These are phyloP conservation scores for Malacosoma neustria DNA, from an alignment of 2,888 invertebrate genomes.

Conservation along the genomic window DNA sequence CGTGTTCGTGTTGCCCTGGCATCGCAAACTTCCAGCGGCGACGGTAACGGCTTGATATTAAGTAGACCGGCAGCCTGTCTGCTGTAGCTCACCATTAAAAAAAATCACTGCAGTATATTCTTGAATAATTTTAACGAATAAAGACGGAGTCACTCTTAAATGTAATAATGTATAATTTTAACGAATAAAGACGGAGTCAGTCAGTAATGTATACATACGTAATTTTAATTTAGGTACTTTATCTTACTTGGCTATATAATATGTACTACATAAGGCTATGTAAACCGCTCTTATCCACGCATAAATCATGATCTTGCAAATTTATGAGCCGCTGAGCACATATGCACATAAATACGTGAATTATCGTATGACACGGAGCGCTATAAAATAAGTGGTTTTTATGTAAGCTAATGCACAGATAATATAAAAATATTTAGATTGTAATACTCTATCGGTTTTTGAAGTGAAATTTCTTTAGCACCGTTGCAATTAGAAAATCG, in stretches of 20 bases:
- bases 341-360: conserved; percentile 48
- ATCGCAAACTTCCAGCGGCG: not conserved
- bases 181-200: conserved; percentile 20
- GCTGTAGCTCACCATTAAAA: not conserved
- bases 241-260: no score
- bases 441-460: no score
- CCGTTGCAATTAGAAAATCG: no score
- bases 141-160: not conserved
- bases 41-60: not conserved
- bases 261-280: no score
- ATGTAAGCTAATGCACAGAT: no score
- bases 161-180: conserved; percentile 12
- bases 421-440: no score
- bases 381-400: conserved; percentile 43
- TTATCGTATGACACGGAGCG: conserved; percentile 37
- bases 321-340: conserved; percentile 57
- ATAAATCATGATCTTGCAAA: conserved; percentile 60
- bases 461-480: no score
- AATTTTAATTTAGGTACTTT: conserved; percentile 20
- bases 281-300: conserved; percentile 54
- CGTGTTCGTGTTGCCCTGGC: not conserved
- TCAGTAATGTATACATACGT: conserved; percentile 16
- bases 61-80: not conserved
- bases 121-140: not conserved
- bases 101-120: conserved; percentile 3